Evolutionary conservation across 2,888 invertebrate genomes (phyloP), one percentile per base, ranked within the genome.

Genomic region (Eilema griseolum): DNA sequence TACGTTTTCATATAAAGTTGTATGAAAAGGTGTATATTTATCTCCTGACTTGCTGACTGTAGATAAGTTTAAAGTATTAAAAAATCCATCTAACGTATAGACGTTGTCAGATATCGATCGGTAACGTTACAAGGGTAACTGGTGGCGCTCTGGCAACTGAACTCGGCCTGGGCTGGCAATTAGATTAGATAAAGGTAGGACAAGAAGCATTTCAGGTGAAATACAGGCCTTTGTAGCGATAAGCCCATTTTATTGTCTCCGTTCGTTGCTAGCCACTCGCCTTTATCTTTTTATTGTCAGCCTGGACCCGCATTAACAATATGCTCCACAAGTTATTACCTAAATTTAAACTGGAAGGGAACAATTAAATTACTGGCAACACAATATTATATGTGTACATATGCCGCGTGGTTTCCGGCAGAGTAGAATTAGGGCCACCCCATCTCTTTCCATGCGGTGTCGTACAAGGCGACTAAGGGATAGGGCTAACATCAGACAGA

Each of bases 241-340:
- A 92, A 92, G 90, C 89, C 86, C 82, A 86, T 90, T 92, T 92
- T 92, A 92, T 90, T 90, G 91, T 90, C 88, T 86, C 82, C 84
- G 84, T 82, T 85, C 86, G 86, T 85, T 85, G 86, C 85, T 82
- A 83, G 84, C 85, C 83, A 85, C 82, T 83, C 75, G 85, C 86
- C 88, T 90, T 93, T 93, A 90, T 90, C 90, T 92, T 92, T 92
- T 92, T 92, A 93, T 85, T 89, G 90, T 87, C 86, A 80, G 80
- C 80, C 85, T 85, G 84, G 84, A 83, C 87, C 80, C 88, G 83
- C 90, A 89, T 91, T 90, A 90, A 89, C 90, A 90, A 90, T 90
- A 90, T 90, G 89, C 89, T 88, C 73, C 86, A 83, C 82, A 84
- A 90, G 86, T 91, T 89, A 91, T 84, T 81, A 84, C 80, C 82